Percentiles rank a stretch among this genome's conserved stretches.
Conservation (phyloP, 2,113 vertebrate species). For the Brachyhypopomus gauderio region DNA sequence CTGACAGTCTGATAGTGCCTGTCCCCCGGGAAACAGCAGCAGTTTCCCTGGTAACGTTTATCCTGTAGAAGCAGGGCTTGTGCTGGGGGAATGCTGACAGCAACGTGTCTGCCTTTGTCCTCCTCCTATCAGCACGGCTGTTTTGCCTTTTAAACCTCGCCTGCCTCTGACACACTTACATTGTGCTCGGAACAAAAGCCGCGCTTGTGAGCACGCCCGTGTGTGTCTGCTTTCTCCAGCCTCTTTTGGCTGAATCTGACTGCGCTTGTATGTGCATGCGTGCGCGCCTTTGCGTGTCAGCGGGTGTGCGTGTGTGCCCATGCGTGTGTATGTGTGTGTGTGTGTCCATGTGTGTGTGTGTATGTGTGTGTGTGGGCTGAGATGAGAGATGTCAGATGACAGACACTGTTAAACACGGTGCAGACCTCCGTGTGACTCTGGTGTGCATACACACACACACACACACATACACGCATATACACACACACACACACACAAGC, state of each 20-base stretch:
- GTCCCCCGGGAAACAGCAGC: constrained; percentile 35
- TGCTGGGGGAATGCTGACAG: constrained; percentile 61
- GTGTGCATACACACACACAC: background rate
- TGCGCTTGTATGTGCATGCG: background rate
- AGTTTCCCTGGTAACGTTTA: constrained; percentile 58
- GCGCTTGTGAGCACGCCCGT: constrained; percentile 51
- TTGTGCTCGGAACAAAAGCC: constrained; percentile 67
- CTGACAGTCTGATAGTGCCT: constrained; percentile 61
- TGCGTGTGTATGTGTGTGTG: constrained; percentile 37
- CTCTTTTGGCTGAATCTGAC: background rate
- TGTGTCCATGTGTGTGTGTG: background rate
- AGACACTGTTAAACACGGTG: constrained; percentile 48
- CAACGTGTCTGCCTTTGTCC: constrained; percentile 56
- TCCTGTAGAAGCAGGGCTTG: constrained; percentile 56
- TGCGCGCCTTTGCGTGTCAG: too few relatives aligned
- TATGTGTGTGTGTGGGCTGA: constrained; percentile 49
- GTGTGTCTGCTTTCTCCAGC: too few relatives aligned
- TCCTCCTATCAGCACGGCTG: constrained; percentile 55
- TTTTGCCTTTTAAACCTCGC: constrained; percentile 55
- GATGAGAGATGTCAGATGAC: constrained; percentile 40
- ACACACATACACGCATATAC: too few relatives aligned
- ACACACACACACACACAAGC: too few relatives aligned
- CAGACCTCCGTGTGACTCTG: constrained; percentile 53
- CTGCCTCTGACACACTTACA: constrained; percentile 54
- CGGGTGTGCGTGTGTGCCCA: background rate